A percentile compares a stretch with the other conserved stretches of the same genome.
Conservation (phyloP, 1,140 invertebrate species). For the Pogonus chalceus region DNA sequence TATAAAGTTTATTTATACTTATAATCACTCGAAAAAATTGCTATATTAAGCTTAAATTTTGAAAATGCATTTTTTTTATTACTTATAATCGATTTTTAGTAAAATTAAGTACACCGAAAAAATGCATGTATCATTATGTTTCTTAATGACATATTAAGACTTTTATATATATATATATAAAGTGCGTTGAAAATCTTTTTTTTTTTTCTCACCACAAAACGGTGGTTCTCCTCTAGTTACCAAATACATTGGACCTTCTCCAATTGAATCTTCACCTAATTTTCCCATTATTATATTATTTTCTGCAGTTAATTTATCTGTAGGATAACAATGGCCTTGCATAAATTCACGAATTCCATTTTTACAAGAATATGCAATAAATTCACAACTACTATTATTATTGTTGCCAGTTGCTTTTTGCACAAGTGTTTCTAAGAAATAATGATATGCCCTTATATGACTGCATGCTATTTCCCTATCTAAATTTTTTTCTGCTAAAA, state of each 20-base stretch:
- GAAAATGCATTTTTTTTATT: too few species aligned
- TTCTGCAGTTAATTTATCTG: constrained; percentile 18
- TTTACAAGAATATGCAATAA: constrained; percentile 31
- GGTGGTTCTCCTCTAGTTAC: constrained; percentile 26
- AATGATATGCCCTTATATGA: constrained; percentile 31
- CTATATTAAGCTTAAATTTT: too few species aligned
- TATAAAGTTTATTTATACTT: too few species aligned
- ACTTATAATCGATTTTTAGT: too few species aligned
- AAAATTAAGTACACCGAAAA: too few species aligned
- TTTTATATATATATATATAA: too few species aligned
- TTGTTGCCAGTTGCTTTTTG: constrained; percentile 20
- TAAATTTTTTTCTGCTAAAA: constrained; percentile 26
- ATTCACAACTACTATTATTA: constrained; percentile 24
- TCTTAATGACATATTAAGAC: too few species aligned
- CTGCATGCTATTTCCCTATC: constrained; percentile 38
- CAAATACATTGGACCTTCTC: constrained; percentile 34
- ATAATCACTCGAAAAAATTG: too few species aligned
- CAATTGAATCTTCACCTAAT: constrained; percentile 29
- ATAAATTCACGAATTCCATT: constrained; percentile 28
- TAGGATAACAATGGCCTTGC: constrained; percentile 33
- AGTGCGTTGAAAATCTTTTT: too few species aligned
- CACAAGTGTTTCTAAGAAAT: constrained; percentile 31
- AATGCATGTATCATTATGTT: too few species aligned
- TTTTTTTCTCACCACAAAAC: constrained; percentile 36
- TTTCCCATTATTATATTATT: constrained; percentile 24